Conservation (phyloP, 2,113 vertebrate genomes). For the Echinops telfairi region DNA sequence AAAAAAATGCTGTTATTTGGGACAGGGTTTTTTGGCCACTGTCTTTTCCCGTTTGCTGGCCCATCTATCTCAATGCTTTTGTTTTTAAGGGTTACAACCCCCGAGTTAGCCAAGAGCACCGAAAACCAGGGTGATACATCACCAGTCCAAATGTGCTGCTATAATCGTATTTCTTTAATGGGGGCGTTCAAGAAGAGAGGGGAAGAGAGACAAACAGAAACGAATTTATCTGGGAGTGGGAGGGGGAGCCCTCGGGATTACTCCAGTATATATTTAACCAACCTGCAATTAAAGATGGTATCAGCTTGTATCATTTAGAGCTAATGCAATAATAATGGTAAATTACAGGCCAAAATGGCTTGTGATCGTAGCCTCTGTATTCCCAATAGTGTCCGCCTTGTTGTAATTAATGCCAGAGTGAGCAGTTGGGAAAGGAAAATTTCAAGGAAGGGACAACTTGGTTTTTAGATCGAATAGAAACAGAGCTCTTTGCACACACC, state of each 20-base stretch:
- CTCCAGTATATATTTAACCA: slow-evolving; percentile 97
- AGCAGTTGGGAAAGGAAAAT: slow-evolving; percentile 92
- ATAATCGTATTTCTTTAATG: slow-evolving; percentile 99
- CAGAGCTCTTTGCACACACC: slow-evolving; percentile 89
- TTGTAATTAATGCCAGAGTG: slow-evolving; percentile 96
- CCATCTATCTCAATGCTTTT: slow-evolving; percentile 99
- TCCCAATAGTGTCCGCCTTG: slow-evolving; percentile 94
- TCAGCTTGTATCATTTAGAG: slow-evolving; percentile 99
- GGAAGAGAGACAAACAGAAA: slow-evolving; percentile 80
- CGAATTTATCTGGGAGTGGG: slow-evolving; percentile 89
- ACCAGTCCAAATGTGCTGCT: slow-evolving; percentile 95
- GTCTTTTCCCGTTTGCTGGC: slow-evolving; percentile 96
- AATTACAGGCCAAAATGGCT: slow-evolving; percentile 99
- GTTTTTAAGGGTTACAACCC: slow-evolving; percentile 98
- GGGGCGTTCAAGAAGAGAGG: slow-evolving; percentile 90
- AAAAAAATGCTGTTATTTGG: slow-evolving; percentile 95
- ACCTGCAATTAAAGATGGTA: slow-evolving; percentile 99
- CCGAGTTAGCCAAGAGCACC: slow-evolving; percentile 97
- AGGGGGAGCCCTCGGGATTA: slow-evolving; percentile 90
- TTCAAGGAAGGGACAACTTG: slow-evolving; percentile 90
- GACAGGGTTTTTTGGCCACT: slow-evolving; percentile 97
- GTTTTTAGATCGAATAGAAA: slow-evolving; percentile 90
- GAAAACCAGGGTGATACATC: slow-evolving; percentile 98
- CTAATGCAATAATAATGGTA: slow-evolving; percentile 99
- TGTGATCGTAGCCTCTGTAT: slow-evolving; percentile 95